Base-by-base conservation (phyloP, 2,888 invertebrate species). In the Synergus umbraculus region DNA sequence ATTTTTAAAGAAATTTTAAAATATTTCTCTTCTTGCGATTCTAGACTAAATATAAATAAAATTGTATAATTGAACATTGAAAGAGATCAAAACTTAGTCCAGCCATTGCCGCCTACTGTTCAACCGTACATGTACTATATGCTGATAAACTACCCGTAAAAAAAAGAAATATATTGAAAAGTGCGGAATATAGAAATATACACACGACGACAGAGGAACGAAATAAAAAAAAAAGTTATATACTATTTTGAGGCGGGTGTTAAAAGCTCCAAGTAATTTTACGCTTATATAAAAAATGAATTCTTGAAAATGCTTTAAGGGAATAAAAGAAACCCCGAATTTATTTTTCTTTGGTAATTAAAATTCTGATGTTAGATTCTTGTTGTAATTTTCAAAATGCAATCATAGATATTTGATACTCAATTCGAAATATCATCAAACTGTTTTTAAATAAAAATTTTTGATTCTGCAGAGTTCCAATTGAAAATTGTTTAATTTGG, bases 31-130 rank as follows among this genome's bases (percentile, higher is more conserved):
- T 58, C 18, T 10, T 9, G 58, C n/a, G 58, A 58, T 58, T 58
- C 49, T 18, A 58, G 18, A 58, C 8, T 58, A 18, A n/a, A 10
- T 7, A 10, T 9, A 2, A 10, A 18, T 58, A 58, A 58, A 18
- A 58, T 58, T 60, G 60, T 60, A 10, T 10, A 10, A 10, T 85
- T 83, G 85, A 86, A 82, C 79, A 82, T 83, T 80, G 12, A 44
- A 49, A 46, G 18, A 12, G 29, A 54, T 73, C n/a, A 54, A 12
- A 9, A 86, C 85, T 88, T 86, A 87, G 88, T 90, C 89, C 91
- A 91, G 89, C 89, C 89, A 86, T 89, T 88, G 88, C 88, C 90
- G 88, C 88, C 91, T 91, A 90, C 87, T 89, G 90, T 91, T 91
- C 91, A 90, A 90, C 87, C 87, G 87, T 87, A 86, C 83, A 86